phyloP scores from a whole-genome alignment of 2,113 vertebrate species.

The Epinephelus moara region DNA sequence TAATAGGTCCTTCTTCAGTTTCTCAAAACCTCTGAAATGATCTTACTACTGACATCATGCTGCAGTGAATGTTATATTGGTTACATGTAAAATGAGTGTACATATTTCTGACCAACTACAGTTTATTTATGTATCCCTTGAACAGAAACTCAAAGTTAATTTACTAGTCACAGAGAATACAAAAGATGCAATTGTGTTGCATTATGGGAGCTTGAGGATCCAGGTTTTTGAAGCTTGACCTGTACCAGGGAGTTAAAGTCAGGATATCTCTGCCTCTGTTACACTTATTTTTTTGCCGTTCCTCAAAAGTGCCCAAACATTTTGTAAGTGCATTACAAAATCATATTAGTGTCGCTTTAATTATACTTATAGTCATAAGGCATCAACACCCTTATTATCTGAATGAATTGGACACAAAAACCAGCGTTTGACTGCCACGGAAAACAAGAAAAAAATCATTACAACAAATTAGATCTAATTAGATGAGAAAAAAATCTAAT shows the following conservation, averaged over 20 bases:
- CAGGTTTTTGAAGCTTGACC: background rate
- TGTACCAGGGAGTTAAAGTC: background rate
- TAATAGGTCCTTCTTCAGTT: background rate
- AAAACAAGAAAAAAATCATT: background rate
- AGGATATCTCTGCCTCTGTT: background rate
- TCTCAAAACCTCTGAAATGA: background rate
- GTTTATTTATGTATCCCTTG: background rate
- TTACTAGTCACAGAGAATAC: background rate
- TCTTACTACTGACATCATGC: background rate
- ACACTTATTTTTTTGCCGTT: background rate
- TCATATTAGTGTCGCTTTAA: background rate
- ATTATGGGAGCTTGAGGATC: background rate
- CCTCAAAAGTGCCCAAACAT: background rate
- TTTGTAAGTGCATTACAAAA: background rate
- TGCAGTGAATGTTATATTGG: background rate
- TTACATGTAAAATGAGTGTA: background rate
- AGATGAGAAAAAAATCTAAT: background rate
- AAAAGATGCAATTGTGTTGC: background rate
- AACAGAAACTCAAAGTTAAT: background rate
- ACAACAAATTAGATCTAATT: conserved; percentile 7
- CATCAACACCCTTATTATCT: background rate
- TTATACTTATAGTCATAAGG: background rate
- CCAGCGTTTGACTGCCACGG: background rate
- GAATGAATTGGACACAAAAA: background rate
- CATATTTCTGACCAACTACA: background rate